These are phyloP conservation scores for Drosophila nr. fundita DNA, from an alignment of 2,888 invertebrate species.

Conservation along the genomic window DNA sequence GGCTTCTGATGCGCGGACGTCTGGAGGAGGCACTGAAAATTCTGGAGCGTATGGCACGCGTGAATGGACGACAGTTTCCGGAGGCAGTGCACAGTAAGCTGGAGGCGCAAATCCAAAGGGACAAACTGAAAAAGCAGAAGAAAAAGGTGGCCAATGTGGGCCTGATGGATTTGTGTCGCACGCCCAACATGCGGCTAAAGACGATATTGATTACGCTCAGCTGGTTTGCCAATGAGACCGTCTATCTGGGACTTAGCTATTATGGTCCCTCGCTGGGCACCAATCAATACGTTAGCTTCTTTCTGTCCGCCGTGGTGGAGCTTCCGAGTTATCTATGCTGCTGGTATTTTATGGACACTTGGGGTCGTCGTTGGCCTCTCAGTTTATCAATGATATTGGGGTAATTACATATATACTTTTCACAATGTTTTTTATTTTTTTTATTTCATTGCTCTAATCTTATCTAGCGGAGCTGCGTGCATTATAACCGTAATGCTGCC, in stretches of 20 bases:
- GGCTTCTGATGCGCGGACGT: constrained; percentile 93
- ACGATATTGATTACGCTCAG: constrained; percentile 93
- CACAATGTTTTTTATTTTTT: constrained; percentile 82
- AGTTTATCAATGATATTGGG: constrained; percentile 94
- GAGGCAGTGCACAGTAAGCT: constrained; percentile 90
- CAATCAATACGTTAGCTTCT: constrained; percentile 95
- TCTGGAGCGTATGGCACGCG: constrained; percentile 90
- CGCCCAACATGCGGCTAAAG: constrained; percentile 95
- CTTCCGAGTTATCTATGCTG: constrained; percentile 95
- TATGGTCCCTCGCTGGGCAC: constrained; percentile 95
- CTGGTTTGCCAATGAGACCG: constrained; percentile 97
- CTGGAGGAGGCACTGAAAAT: constrained; percentile 93
- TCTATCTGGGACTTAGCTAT: constrained; percentile 95
- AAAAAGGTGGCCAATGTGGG: constrained; percentile 84
- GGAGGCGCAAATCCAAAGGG: constrained; percentile 89
- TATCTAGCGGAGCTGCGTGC: constrained; percentile 91
- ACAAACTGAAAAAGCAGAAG: constrained; percentile 87
- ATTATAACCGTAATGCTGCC: constrained; percentile 94
- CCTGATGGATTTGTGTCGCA: constrained; percentile 86
- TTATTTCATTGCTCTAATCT: neutral
- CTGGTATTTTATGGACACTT: constrained; percentile 95
- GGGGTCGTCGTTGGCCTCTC: constrained; percentile 95
- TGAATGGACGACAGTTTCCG: constrained; percentile 92
- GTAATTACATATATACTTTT: constrained; percentile 85
- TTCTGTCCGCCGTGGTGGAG: constrained; percentile 94